These are phyloP conservation scores for Drosophila affinis DNA, from an alignment of 2,888 invertebrate species.

Conservation along the genomic window DNA sequence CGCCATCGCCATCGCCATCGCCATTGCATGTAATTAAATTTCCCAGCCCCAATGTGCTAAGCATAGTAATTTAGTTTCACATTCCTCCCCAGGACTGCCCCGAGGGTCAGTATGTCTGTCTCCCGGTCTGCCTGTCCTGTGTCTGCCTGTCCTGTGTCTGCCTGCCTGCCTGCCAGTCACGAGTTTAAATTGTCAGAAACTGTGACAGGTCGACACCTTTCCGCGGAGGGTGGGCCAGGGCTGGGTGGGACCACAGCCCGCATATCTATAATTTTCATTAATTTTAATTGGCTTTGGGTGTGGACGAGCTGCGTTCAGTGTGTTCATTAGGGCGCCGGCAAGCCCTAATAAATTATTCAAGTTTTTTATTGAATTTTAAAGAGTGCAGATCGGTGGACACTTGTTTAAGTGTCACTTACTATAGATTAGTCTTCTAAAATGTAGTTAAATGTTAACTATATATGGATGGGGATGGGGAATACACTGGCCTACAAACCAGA, in stretches of 20 bases:
- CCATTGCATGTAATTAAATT: constrained; percentile 72
- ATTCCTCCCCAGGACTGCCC: constrained; percentile 1
- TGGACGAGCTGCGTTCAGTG: constrained; percentile 2
- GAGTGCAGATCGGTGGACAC: background rate
- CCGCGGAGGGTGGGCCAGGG: constrained; percentile 1
- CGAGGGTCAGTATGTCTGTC: constrained; percentile 7
- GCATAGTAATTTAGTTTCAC: constrained; percentile 66
- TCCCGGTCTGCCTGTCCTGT: background rate
- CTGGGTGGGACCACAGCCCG: constrained; percentile 48
- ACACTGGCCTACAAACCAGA: no score
- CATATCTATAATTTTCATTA: constrained; percentile 69
- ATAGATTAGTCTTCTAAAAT: no score
- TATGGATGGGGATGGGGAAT: background rate
- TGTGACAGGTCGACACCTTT: constrained; percentile 50
- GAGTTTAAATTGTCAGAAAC: constrained; percentile 68
- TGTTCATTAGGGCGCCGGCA: constrained; percentile 6
- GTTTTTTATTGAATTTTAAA: constrained; percentile 32
- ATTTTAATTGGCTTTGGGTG: constrained; percentile 51
- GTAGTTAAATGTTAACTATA: background rate
- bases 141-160: background rate
- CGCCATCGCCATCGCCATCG: constrained; percentile 25
- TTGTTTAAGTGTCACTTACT: no score
- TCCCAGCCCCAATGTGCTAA: constrained; percentile 74
- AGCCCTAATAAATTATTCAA: constrained; percentile 17
- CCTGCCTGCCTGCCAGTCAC: constrained; percentile 25